phyloP scores from a whole-genome alignment of 1,140 invertebrate species.

The Aphaenogaster rudis region DNA sequence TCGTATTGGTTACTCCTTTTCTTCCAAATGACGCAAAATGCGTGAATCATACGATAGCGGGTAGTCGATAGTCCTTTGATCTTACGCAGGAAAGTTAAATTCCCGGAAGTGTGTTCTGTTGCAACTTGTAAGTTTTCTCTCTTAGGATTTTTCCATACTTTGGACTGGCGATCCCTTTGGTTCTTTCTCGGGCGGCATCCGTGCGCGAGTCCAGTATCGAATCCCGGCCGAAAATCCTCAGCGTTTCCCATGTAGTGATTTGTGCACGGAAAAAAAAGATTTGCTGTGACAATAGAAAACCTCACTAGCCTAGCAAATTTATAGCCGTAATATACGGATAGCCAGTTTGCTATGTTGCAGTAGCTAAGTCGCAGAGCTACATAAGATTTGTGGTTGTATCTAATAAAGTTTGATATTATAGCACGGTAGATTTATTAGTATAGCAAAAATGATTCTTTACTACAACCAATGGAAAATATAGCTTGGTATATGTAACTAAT shows the following conservation, averaged over 20 bases:
- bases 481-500: no score
- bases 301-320: no score
- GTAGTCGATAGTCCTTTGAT: neutral
- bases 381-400: no score
- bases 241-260: neutral
- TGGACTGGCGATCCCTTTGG: neutral
- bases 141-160: neutral
- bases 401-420: no score
- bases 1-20: neutral
- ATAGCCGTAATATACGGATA: no score
- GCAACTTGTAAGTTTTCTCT: neutral
- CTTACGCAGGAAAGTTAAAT: neutral
- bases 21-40: neutral
- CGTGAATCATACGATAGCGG: neutral
- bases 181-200: neutral
- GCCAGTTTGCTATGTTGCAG: no score
- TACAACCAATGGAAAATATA: no score
- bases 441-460: no score
- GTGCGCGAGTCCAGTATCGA: neutral
- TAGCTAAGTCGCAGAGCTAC: no score
- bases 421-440: no score
- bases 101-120: neutral
- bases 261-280: no score
- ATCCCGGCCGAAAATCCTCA: neutral
- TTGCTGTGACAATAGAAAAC: no score